Conservation (phyloP, 2,113 vertebrate species). For the Emydocephalus ijimae region DNA sequence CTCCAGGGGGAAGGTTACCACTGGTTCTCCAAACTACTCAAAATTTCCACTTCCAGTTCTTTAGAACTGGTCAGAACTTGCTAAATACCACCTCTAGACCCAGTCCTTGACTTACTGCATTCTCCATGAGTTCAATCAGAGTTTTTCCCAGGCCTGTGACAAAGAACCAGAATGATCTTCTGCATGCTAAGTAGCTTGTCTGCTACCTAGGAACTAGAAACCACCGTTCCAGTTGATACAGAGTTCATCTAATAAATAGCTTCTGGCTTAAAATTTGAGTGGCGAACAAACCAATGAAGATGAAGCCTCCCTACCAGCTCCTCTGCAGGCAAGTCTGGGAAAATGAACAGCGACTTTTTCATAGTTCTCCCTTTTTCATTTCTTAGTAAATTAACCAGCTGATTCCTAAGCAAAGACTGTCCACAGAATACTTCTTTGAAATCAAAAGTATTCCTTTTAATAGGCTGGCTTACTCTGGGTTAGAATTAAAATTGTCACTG, state of each 20-base stretch:
- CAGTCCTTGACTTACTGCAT: background rate
- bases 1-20: too few relatives aligned
- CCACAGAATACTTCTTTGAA: background rate
- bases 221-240: background rate
- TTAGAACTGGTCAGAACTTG: too few relatives aligned
- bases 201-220: background rate
- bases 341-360: background rate
- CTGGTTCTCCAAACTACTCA: too few relatives aligned
- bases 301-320: background rate
- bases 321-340: background rate
- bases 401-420: background rate
- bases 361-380: background rate
- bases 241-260: background rate
- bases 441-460: background rate
- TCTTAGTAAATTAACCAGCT: background rate
- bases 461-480: background rate
- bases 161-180: background rate
- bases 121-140: background rate
- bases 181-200: background rate
- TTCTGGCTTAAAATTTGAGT: background rate
- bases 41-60: too few relatives aligned
- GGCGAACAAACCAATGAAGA: background rate
- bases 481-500: background rate
- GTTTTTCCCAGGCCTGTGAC: background rate
- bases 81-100: too few relatives aligned